Conservation (phyloP, 1,140 invertebrate genomes). For the Teleopsis dalmanni region DNA sequence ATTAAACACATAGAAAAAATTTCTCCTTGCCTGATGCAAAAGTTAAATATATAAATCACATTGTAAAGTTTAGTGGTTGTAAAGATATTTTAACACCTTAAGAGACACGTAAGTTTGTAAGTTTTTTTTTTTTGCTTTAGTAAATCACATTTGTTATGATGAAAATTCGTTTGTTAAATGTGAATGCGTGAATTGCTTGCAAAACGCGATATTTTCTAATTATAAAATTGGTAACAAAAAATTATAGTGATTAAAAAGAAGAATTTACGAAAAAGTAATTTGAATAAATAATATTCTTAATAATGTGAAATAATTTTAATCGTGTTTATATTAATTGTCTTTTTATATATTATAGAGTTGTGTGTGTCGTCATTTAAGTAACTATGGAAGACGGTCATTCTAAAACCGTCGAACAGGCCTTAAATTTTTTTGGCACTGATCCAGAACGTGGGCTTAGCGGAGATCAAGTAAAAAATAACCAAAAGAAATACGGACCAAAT, state of each 20-base stretch:
- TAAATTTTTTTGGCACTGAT: slow-evolving; percentile 86
- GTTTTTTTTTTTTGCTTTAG: too few relatives aligned
- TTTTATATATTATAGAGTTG: background rate
- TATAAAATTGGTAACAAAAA: background rate
- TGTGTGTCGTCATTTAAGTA: background rate
- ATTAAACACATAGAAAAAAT: too few relatives aligned
- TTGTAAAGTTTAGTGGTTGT: too few relatives aligned
- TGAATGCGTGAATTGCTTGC: too few relatives aligned
- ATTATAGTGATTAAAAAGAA: background rate
- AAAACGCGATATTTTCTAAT: too few relatives aligned
- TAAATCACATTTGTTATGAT: too few relatives aligned
- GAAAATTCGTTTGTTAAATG: too few relatives aligned
- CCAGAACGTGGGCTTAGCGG: slow-evolving; percentile 78
- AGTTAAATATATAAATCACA: too few relatives aligned
- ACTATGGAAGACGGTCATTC: slow-evolving; percentile 92
- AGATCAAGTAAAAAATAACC: slow-evolving; percentile 90
- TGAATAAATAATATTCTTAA: background rate
- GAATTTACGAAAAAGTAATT: background rate
- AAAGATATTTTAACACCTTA: too few relatives aligned
- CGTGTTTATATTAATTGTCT: background rate
- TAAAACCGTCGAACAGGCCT: slow-evolving; percentile 90
- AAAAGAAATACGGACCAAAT: slow-evolving; percentile 99
- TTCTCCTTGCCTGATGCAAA: too few relatives aligned
- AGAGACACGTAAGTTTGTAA: too few relatives aligned
- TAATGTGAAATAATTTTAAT: background rate